Base-by-base conservation (phyloP, 2,888 invertebrate genomes). In the Isotomurus palustris region DNA sequence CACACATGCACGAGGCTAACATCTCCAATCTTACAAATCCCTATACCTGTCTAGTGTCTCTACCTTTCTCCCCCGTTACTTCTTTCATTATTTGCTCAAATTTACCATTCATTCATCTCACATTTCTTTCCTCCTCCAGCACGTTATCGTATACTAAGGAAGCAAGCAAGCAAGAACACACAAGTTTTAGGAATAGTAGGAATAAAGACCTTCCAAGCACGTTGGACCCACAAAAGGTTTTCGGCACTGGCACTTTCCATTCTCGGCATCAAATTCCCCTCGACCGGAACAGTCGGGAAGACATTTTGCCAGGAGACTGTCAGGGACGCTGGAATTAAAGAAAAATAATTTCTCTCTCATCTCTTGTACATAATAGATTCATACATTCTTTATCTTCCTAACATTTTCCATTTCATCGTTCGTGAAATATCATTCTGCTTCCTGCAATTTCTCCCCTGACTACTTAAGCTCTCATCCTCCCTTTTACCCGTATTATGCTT, bases 131-230 rank as follows among this genome's bases (percentile, higher is more conserved):
- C n/a, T n/a, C n/a, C n/a, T n/a, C n/a, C n/a, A n/a, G n/a, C n/a
- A n/a, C n/a, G n/a, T n/a, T n/a, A n/a, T n/a, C n/a, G 32, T 32
- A 32, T 32, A 32, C 32, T 12, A 32, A 14, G 3, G 22, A 53
- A n/a, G 12, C 27, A n/a, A n/a, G n/a, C n/a, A n/a, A n/a, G n/a
- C n/a, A n/a, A n/a, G n/a, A n/a, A n/a, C n/a, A 12, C 14, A 52
- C 28, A 21, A 53, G 25, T 24, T 21, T 21, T 43, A 21, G 21
- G n/a, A 32, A n/a, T 27, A 28, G 56, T 83, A 87, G n/a, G n/a
- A n/a, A n/a, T n/a, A n/a, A n/a, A n/a, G n/a, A n/a, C 95, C 91
- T 86, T 93, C 89, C 50, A 92, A 90, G 77, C 96, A 96, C 78
- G 93, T 91, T 57, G 86, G 84, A 65, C 96, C 95, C 45, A 89